Conservation (phyloP, 2,797 vertebrate genomes). For the Protonibea diacanthus region DNA sequence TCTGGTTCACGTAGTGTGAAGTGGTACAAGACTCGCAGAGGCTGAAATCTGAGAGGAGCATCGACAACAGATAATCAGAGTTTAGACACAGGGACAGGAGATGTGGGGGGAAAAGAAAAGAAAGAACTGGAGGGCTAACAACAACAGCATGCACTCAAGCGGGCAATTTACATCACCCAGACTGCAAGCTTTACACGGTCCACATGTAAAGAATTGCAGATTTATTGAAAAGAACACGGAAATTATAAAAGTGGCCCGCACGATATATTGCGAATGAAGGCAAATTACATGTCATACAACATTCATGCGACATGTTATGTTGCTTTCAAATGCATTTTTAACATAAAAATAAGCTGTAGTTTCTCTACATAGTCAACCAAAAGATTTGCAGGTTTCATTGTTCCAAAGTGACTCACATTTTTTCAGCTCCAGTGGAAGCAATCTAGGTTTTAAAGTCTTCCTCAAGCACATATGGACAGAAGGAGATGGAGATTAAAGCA, state of each 20-base stretch:
- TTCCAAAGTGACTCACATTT: not conserved
- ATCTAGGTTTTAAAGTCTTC: not conserved
- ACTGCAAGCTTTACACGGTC: constrained; percentile 8
- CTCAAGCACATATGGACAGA: not conserved
- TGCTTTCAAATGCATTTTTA: constrained; percentile 1
- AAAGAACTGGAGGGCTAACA: constrained; percentile 28
- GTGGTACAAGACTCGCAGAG: constrained; percentile 46
- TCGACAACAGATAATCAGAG: constrained; percentile 50
- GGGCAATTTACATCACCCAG: constrained; percentile 16
- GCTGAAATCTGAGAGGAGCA: constrained; percentile 52
- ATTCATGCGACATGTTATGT: not conserved
- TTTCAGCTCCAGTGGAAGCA: not conserved
- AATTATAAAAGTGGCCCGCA: too few relatives aligned
- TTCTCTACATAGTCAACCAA: not conserved
- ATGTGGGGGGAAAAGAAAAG: constrained; percentile 15
- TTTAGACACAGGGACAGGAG: constrained; percentile 36
- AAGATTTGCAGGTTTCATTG: not conserved
- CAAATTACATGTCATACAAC: not conserved
- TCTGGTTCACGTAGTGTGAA: constrained; percentile 60
- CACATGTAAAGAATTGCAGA: not conserved
- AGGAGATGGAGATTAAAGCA: not conserved
- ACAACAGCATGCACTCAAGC: constrained; percentile 18
- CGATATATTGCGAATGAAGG: not conserved
- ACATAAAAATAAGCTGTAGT: not conserved
- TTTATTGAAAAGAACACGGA: not conserved